These are phyloP conservation scores for Gymnoscopelus braueri DNA, from an alignment of 2,797 vertebrate genomes.

Conservation along the genomic window DNA sequence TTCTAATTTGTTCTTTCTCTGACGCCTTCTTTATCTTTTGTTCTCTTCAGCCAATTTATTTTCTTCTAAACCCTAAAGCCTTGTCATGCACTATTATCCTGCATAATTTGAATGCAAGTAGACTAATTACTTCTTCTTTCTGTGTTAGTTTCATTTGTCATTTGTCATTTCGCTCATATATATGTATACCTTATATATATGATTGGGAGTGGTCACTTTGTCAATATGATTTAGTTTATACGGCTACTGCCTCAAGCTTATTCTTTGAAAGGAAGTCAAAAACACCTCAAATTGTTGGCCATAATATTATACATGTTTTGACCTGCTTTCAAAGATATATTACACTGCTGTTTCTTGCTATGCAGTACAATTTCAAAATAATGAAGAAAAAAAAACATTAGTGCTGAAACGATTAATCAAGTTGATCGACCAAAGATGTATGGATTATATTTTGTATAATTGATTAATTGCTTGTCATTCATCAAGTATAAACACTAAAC, in stretches of 20 bases:
- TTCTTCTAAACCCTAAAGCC: constrained; percentile 75
- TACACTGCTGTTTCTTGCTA: too few relatives aligned
- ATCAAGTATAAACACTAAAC: too few relatives aligned
- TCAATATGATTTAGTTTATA: background rate
- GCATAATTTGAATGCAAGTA: constrained; percentile 82
- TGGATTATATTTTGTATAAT: too few relatives aligned
- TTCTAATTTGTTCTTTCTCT: constrained; percentile 36
- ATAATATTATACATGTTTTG: background rate
- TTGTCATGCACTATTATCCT: constrained; percentile 84
- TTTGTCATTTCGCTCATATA: constrained; percentile 25
- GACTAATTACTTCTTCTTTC: constrained; percentile 49
- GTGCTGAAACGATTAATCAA: too few relatives aligned
- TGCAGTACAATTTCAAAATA: too few relatives aligned
- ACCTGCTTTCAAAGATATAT: background rate
- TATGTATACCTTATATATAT: constrained; percentile 41
- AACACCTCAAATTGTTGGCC: too few relatives aligned
- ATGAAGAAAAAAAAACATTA: too few relatives aligned
- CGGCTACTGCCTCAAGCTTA: background rate
- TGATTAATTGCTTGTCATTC: too few relatives aligned
- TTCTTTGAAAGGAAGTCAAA: background rate
- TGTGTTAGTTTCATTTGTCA: constrained; percentile 4
- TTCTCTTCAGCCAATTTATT: constrained; percentile 43
- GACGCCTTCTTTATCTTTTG: constrained; percentile 29
- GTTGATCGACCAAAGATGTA: too few relatives aligned
- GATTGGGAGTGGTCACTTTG: constrained; percentile 51